Base-by-base conservation (phyloP, 2,797 vertebrate species). In the Micropoecilia bifurca region DNA sequence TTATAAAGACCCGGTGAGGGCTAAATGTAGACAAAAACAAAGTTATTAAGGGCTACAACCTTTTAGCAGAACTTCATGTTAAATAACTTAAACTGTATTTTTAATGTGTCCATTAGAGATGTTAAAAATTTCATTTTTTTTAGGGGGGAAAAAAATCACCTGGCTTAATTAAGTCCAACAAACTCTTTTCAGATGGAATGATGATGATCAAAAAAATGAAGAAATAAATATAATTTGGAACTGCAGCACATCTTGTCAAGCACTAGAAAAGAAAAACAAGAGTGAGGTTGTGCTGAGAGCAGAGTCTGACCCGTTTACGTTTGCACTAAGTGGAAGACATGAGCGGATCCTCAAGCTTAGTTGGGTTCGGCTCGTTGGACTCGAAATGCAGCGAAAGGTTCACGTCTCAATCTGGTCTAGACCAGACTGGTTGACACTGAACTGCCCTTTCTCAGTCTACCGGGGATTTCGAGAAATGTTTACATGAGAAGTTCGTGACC, bases 401-500 rank as follows among this genome's bases (percentile, higher is more conserved):
- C 90, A 91, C 86, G 86, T 91, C 91, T 93, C 88, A 84, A 83
- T 86, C 91, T 87, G 89, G 89, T 92, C 88, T 79, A 63, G 82
- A 82, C 82, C 79, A 93, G 93, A 90, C 90, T 76, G 85, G 83
- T 61, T 93, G 90, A 94, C 91, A 92, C 91, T 81, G 72, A 84
- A 66, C 76, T 87, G 87, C 87, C 89, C 91, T 93, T 89, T 94
- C 90, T 91, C 90, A 87, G 92, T 92, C 90, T 84, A 87, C 75
- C 41, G 80, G 84, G 89, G 90, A 82, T 92, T 93, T 92, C 81
- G 59, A 90, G 87, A 93, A 93, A 94, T 95, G 90, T 95, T 95
- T 92, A 90, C 91, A 82, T 47, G 83, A 77, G 89, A 91, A 94
- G 93, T 95, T 93, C 92, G 88, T n/a, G 91, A 94, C 91, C 92